phyloP scores from a whole-genome alignment of 2,888 invertebrate species.

The Labia minor region DNA sequence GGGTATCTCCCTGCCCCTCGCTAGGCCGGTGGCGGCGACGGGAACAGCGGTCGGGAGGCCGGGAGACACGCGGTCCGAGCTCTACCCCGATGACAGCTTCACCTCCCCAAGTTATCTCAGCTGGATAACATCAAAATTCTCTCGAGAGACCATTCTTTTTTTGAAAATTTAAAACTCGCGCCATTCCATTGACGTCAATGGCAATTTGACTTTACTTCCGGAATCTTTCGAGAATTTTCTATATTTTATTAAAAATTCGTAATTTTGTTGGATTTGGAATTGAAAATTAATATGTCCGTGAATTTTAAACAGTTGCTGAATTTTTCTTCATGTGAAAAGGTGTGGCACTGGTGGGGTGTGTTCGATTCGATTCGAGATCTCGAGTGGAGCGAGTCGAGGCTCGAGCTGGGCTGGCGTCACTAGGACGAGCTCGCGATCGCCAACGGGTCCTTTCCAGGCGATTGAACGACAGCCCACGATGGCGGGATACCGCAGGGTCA shows the following conservation, averaged over 20 bases:
- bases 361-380: constrained; percentile 1
- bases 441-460: background rate
- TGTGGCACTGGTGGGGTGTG: too few species aligned
- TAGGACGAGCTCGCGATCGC: too few species aligned
- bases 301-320: too few species aligned
- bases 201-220: background rate
- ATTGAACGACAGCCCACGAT: constrained; percentile 59
- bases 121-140: background rate
- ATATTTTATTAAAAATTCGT: too few species aligned
- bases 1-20: background rate
- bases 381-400: background rate
- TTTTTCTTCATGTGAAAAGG: too few species aligned
- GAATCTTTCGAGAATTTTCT: background rate
- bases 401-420: background rate
- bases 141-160: background rate
- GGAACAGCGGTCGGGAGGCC: background rate
- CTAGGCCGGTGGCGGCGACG: background rate
- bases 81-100: background rate
- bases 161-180: background rate
- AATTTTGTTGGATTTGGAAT: too few species aligned
- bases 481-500: constrained; percentile 58
- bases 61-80: background rate
- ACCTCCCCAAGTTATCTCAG: background rate
- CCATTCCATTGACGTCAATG: background rate
- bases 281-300: too few species aligned